Evolutionary conservation across 2,888 invertebrate species (phyloP).

Genomic region (Chrysomela aeneicollis): DNA sequence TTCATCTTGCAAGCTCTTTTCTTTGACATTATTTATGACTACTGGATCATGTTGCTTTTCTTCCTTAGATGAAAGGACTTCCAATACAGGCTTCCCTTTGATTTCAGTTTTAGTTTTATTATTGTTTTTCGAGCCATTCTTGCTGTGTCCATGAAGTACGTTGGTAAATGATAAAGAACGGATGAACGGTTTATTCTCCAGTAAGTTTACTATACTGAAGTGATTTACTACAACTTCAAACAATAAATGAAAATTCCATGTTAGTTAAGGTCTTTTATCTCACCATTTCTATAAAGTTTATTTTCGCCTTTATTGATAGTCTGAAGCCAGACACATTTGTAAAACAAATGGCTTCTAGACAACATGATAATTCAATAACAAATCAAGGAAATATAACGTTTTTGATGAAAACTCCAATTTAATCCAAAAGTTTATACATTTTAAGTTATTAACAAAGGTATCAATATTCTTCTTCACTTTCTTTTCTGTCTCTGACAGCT

Average conservation of each 20-base stretch:
- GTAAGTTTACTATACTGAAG: constrained; percentile 35
- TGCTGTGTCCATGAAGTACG: constrained; percentile 28
- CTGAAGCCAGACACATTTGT: not conserved
- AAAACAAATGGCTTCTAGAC: not conserved
- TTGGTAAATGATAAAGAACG: constrained; percentile 37
- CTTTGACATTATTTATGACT: constrained; percentile 52
- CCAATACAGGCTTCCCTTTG: constrained; percentile 32
- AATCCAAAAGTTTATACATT: too few species aligned
- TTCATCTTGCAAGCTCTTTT: constrained; percentile 49
- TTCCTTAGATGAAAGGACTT: constrained; percentile 33
- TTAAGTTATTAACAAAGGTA: too few species aligned
- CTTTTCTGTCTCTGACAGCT: too few species aligned
- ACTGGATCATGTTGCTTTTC: constrained; percentile 39
- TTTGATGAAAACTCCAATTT: too few species aligned
- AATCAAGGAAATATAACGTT: too few species aligned
- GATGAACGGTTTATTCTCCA: constrained; percentile 27
- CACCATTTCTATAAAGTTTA: not conserved
- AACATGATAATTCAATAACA: not conserved
- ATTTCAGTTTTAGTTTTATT: constrained; percentile 10
- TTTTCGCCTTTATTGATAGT: not conserved
- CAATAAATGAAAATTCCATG: not conserved
- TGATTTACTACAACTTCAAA: constrained; percentile 22
- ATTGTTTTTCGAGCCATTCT: not conserved
- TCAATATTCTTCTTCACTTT: too few species aligned
- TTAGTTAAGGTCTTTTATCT: not conserved